Base-by-base conservation (phyloP, 2,113 vertebrate species). In the Nettapus auritus region DNA sequence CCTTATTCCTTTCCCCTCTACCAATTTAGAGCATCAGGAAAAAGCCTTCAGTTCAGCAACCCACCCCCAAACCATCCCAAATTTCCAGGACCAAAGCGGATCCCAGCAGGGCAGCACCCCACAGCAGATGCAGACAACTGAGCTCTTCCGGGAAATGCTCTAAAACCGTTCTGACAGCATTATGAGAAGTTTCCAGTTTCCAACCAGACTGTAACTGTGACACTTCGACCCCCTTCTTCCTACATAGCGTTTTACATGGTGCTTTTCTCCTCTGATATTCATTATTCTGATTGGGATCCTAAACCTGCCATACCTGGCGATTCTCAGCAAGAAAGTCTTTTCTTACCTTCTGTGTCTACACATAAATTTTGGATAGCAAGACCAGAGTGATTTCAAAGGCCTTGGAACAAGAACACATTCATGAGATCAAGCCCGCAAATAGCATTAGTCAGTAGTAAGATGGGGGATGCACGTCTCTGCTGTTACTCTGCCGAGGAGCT, bases 131-230 rank as follows among this genome's bases (percentile, higher is more conserved):
- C 60, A 84, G 76, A 29, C 68, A 75, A 57, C 29, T 19, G 64
- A 63, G 53, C 46, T 88, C 90, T 66, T 80, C 64, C 19, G 77
- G 78, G 83, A 92, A 67, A 66, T 84, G 86, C 73, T 86, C 91
- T 68, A 84, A 86, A 92, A 92, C 88, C 46, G 3, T 2, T 34
- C 60, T 75, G 83, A 68, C 22, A 34, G 56, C 64, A 64, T 68
- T 52, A 31, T 22, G 57, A 81, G 86, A 92, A 71, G 73, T 77
- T 75, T 46, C 76, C 42, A 25, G 14, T 71, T 75, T 70, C 83
- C 77, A 92, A 80, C 40, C 77, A 86, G 80, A 5, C 69, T 59
- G 36, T 75, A 55, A 82, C 88, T 86, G 57, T 93, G 88, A 46
- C 81, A 60, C 80, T 81, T 88, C 75, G 88, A 96, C 80, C 73